A percentile compares a stretch with the other conserved stretches of the same genome.
phyloP scores from a whole-genome alignment of 2,797 vertebrate genomes.

The Eutrigla gurnardus region DNA sequence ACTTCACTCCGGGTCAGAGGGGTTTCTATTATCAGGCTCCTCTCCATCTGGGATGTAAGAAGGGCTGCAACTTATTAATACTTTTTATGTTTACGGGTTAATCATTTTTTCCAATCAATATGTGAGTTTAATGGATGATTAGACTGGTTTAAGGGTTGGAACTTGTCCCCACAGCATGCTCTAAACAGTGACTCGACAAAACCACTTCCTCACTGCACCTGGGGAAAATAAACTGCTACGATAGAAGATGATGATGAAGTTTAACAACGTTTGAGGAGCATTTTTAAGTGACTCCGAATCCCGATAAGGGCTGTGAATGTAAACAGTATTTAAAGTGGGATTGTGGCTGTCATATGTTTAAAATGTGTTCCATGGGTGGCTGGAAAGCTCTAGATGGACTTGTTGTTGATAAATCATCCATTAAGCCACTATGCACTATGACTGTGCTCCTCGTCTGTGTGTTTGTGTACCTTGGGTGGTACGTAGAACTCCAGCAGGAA shows the following conservation, averaged over 20 bases:
- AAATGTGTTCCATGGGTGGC: neutral
- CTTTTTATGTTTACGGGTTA: neutral
- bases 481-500: conserved; percentile 98
- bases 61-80: conserved; percentile 6
- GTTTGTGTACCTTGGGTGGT: conserved; percentile 91
- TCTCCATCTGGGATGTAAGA: conserved; percentile 26
- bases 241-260: neutral
- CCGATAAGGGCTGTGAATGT: neutral
- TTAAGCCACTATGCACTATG: no score
- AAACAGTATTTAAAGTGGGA: neutral
- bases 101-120: neutral
- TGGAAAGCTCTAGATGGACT: neutral
- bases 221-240: neutral
- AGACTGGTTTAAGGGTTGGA: neutral
- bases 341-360: neutral
- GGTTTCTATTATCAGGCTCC: conserved; percentile 16
- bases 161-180: neutral
- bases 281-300: neutral
- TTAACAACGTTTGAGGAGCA: neutral
- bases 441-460: neutral
- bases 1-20: conserved; percentile 20
- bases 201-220: neutral
- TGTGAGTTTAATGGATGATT: neutral
- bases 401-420: no score
- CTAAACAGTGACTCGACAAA: neutral